These are phyloP conservation scores for Pituophis catenifer DNA, from an alignment of 2,113 vertebrate species.

Conservation along the genomic window DNA sequence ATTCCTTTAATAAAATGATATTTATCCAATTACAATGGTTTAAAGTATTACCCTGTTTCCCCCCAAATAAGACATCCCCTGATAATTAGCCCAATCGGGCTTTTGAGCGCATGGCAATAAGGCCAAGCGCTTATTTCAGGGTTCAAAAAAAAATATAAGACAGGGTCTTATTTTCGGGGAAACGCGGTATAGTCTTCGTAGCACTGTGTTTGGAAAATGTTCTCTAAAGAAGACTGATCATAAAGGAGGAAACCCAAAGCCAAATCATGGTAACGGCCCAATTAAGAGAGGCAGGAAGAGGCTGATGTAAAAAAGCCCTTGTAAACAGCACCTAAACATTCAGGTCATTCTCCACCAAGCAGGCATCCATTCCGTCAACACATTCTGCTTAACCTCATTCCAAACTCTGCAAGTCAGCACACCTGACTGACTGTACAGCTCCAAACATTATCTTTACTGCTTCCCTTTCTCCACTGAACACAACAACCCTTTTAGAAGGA, in stretches of 20 bases:
- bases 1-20: conserved; percentile 10
- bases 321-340: conserved; percentile 15
- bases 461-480: neutral
- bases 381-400: conserved; percentile 22
- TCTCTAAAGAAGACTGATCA: conserved; percentile 55
- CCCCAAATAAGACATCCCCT: no score
- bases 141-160: no score
- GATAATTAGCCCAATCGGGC: no score
- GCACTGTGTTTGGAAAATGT: conserved; percentile 33
- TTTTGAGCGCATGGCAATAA: no score
- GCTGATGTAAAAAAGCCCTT: conserved; percentile 30
- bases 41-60: neutral
- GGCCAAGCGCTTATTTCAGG: no score
- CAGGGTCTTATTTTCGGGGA: no score
- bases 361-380: conserved; percentile 8
- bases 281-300: conserved; percentile 54
- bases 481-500: neutral
- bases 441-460: conserved; percentile 48
- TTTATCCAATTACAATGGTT: conserved; percentile 32
- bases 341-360: conserved; percentile 25
- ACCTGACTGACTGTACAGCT: conserved; percentile 42
- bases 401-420: conserved; percentile 34
- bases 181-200: conserved; percentile 10
- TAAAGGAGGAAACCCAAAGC: conserved; percentile 55
- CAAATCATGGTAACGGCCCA: conserved; percentile 58